phyloP scores from a whole-genome alignment of 2,888 invertebrate genomes.

The Exephanes ischioxanthus region DNA sequence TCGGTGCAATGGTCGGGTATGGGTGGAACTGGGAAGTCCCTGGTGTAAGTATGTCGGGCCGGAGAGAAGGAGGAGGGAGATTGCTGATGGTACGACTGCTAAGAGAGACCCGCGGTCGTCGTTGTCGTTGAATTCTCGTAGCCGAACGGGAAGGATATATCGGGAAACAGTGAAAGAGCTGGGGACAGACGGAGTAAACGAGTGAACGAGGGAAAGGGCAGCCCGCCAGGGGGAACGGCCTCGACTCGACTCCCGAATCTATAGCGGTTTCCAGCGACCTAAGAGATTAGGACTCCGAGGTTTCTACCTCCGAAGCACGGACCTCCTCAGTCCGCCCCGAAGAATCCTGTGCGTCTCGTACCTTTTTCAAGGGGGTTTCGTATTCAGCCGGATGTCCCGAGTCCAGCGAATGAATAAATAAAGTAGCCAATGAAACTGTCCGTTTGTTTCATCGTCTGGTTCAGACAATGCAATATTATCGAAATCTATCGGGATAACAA shows the following conservation, averaged over 20 bases:
- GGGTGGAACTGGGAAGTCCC: conserved; percentile 19
- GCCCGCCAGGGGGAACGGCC: conserved; percentile 43
- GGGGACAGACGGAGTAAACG: conserved; percentile 36
- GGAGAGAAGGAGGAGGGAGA: conserved; percentile 71
- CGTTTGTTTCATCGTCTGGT: background rate
- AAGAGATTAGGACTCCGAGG: conserved; percentile 57
- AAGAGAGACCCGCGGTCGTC: conserved; percentile 22
- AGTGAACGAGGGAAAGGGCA: conserved; percentile 48
- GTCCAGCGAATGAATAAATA: background rate
- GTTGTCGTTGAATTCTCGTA: conserved; percentile 78
- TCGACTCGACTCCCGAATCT: conserved; percentile 35
- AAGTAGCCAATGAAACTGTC: background rate
- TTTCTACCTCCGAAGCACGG: conserved; percentile 33
- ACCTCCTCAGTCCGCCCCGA: conserved; percentile 1
- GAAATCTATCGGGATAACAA: background rate
- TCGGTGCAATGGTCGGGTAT: conserved; percentile 54
- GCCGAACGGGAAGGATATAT: conserved; percentile 61
- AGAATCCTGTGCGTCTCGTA: conserved; percentile 34
- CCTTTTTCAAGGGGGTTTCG: conserved; percentile 34
- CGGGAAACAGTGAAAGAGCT: conserved; percentile 44
- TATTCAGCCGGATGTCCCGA: conserved; percentile 6
- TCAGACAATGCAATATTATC: background rate
- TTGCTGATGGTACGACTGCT: conserved; percentile 64
- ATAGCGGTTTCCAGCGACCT: conserved; percentile 51
- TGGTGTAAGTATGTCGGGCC: conserved; percentile 40